A percentile compares a stretch with the other conserved stretches of the same genome.
Evolutionary conservation across 2,888 invertebrate genomes (phyloP).

Genomic region (Anorthoa munda): DNA sequence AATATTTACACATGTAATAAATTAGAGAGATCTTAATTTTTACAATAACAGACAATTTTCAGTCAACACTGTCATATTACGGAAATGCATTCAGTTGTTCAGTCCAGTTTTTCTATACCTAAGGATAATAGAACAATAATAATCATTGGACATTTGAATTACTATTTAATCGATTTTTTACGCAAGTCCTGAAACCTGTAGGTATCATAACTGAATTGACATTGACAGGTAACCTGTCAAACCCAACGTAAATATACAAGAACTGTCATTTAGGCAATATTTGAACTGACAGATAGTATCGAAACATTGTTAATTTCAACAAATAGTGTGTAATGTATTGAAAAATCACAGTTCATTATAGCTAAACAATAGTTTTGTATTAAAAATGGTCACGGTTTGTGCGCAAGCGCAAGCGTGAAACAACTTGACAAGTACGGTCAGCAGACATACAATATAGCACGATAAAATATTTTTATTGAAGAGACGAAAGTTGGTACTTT

Average conservation of each 20-base stretch:
- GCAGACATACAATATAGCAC: conserved; percentile 27
- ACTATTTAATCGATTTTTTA: not conserved
- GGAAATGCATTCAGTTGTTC: not conserved
- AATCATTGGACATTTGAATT: not conserved
- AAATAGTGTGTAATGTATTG: conserved; percentile 60
- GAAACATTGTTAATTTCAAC: conserved; percentile 56
- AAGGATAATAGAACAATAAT: not conserved
- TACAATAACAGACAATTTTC: not conserved
- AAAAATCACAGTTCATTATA: conserved; percentile 66
- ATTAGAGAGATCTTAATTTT: not conserved
- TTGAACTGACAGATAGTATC: conserved; percentile 31
- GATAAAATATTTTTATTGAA: not conserved
- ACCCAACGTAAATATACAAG: conserved; percentile 34
- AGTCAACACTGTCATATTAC: too few species aligned
- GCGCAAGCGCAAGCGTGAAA: conserved; percentile 68
- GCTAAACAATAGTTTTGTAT: conserved; percentile 69
- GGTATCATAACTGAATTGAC: not conserved
- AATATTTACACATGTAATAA: not conserved
- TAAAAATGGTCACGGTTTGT: conserved; percentile 63
- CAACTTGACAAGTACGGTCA: conserved; percentile 58
- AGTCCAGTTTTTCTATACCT: not conserved
- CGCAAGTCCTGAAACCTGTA: conserved; percentile 4
- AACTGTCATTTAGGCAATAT: conserved; percentile 18
- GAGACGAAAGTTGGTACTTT: not conserved
- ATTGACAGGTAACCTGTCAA: conserved; percentile 14